phyloP scores from a whole-genome alignment of 2,113 vertebrate species.

The Ammodytes dubius region DNA sequence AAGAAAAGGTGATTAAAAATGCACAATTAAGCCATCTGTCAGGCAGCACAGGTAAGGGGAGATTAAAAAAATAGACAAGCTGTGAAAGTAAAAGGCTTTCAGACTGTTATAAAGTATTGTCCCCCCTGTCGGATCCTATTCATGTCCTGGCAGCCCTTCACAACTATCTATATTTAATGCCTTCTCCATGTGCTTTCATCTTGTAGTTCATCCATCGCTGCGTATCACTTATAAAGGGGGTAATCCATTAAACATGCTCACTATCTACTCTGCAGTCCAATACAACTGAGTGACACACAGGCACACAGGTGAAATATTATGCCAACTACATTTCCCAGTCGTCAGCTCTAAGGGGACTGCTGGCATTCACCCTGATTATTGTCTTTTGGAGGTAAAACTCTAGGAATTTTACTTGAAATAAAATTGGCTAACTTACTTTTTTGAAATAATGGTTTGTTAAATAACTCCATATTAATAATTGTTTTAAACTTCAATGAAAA shows the following conservation, averaged over 20 bases:
- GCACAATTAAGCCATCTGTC: conserved; percentile 6
- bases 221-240: conserved; percentile 72
- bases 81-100: conserved; percentile 57
- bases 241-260: conserved; percentile 78
- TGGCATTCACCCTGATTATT: neutral
- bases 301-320: conserved; percentile 50
- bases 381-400: neutral
- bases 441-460: neutral
- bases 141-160: conserved; percentile 65
- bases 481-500: conserved; percentile 32
- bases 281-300: conserved; percentile 51
- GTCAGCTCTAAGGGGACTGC: neutral
- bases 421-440: neutral
- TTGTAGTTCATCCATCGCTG: conserved; percentile 77
- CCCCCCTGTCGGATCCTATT: conserved; percentile 65
- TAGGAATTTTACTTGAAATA: neutral
- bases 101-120: conserved; percentile 51
- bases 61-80: neutral
- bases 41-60: conserved; percentile 22
- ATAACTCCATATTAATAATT: neutral
- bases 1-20: conserved; percentile 25
- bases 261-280: conserved; percentile 54
- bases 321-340: conserved; percentile 58
- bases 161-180: conserved; percentile 79
- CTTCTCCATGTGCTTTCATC: conserved; percentile 73